Base-by-base conservation (phyloP, 2,888 invertebrate genomes). In the Pinctada fucata region DNA sequence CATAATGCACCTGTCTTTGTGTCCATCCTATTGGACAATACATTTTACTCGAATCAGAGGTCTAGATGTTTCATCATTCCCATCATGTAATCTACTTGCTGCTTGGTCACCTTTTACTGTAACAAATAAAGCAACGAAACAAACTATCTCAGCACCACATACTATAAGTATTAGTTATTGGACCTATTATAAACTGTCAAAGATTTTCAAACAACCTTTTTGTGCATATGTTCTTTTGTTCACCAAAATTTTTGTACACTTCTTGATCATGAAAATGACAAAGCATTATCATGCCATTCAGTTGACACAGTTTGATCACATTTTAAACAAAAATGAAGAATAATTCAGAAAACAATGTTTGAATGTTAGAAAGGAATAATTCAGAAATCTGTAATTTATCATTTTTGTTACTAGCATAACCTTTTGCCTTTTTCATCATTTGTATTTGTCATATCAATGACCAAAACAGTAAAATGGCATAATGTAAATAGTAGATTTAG, bases 11-110 rank as follows among this genome's bases (percentile, higher is more conserved):
- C 31, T 65, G 65, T 49, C 73, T 4, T 64, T 73, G 73, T 64
- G 65, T 49, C 65, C 73, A 64, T 16, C 65, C 48, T 73, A 73
- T 10, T 73, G 64, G 48, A 65, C n/a, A 65, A 64, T 73, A 13
- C 45, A 45, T 2, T 13, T 4, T 3, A 64, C 73, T 3, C 13
- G 3, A n/a, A 64, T 65, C n/a, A 63, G 16, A 45, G 52, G 58
- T 45, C 6, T 58, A 58, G 8, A 31, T 6, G 16, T 71, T 51
- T 16, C 16, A 3, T 3, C 52, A 5, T 52, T 72, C 10, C 58
- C 72, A 10, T 51, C 31, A 0, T 31, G 63, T 16, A 52, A 72
- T 45, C 16, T 72, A 31, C 6, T 52, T 72, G 72, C 16, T n/a
- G 13, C 10, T 8, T 72, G 71, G 71, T 49, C n/a, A 31, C n/a